A percentile compares a stretch with the other conserved stretches of the same genome.
phyloP scores from a whole-genome alignment of 2,113 vertebrate genomes.

The Sinocyclocheilus anshuiensis region DNA sequence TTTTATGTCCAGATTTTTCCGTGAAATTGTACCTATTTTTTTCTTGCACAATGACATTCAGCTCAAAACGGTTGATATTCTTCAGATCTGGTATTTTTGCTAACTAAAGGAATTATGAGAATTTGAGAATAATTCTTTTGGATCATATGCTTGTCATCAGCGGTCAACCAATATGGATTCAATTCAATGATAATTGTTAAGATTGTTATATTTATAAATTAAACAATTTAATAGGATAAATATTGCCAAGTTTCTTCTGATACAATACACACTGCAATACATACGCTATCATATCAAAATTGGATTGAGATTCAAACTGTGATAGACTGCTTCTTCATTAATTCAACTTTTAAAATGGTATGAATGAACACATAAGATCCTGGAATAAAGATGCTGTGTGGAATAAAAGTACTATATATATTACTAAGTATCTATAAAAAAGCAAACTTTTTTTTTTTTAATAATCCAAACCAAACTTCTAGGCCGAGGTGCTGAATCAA shows the following conservation, averaged over 20 bases:
- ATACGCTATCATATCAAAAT: neutral
- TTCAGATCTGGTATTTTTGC: neutral
- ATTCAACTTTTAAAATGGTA: neutral
- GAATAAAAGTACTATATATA: neutral
- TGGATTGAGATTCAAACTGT: neutral
- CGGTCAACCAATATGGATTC: neutral
- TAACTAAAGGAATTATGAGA: neutral
- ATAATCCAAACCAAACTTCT: constrained; percentile 9
- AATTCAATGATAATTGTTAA: neutral
- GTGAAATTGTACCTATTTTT: neutral
- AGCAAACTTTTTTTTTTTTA: neutral
- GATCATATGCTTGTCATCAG: neutral
- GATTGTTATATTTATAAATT: neutral
- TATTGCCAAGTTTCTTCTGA: neutral
- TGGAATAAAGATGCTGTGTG: neutral
- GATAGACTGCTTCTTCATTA: neutral
- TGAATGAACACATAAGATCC: neutral
- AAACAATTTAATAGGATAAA: neutral
- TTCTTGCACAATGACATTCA: neutral
- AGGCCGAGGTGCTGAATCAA: constrained; percentile 23
- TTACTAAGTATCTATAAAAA: neutral
- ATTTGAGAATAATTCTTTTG: neutral
- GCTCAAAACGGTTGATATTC: neutral
- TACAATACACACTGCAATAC: neutral
- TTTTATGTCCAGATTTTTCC: neutral